A percentile compares a stretch with the other conserved stretches of the same genome.
Conservation (phyloP, 2,113 vertebrate genomes). For the Craseonycteris thonglongyai region DNA sequence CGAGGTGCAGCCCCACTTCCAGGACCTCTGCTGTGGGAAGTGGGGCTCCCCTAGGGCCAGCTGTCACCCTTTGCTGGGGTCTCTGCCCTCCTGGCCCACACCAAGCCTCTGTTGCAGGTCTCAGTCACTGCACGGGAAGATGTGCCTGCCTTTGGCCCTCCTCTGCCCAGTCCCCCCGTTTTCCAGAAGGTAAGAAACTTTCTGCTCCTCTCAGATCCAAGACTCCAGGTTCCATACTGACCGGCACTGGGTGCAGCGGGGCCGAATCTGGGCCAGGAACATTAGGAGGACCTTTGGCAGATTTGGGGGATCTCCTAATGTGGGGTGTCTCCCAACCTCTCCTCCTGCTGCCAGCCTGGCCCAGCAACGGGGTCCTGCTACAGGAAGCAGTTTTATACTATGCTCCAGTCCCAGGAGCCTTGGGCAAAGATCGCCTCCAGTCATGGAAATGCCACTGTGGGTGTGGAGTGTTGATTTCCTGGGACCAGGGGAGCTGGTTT, state of each 20-base stretch:
- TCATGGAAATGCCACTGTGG: not conserved
- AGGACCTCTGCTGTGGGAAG: not conserved
- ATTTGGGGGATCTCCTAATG: not conserved
- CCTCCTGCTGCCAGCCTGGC: not conserved
- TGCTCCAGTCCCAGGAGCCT: not conserved
- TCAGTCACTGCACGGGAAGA: conserved; percentile 94
- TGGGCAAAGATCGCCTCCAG: not conserved
- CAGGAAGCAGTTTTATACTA: not conserved
- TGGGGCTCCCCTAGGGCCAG: not conserved
- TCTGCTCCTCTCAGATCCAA: fast-evolving
- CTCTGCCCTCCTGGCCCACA: not conserved
- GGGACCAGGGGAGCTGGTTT: not conserved
- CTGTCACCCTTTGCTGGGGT: not conserved
- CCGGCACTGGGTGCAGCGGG: not conserved
- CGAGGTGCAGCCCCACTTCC: not conserved
- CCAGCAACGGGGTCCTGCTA: not conserved
- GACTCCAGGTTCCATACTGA: fast-evolving
- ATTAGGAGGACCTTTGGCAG: not conserved
- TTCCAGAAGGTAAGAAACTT: conserved; percentile 88
- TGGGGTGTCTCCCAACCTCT: not conserved
- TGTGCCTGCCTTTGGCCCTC: conserved; percentile 89
- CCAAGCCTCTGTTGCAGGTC: conserved; percentile 80
- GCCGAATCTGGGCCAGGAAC: not conserved
- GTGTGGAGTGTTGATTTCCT: not conserved
- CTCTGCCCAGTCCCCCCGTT: conserved; percentile 87